phyloP scores from a whole-genome alignment of 2,797 vertebrate species.

The Mormyrops boulengeri region DNA sequence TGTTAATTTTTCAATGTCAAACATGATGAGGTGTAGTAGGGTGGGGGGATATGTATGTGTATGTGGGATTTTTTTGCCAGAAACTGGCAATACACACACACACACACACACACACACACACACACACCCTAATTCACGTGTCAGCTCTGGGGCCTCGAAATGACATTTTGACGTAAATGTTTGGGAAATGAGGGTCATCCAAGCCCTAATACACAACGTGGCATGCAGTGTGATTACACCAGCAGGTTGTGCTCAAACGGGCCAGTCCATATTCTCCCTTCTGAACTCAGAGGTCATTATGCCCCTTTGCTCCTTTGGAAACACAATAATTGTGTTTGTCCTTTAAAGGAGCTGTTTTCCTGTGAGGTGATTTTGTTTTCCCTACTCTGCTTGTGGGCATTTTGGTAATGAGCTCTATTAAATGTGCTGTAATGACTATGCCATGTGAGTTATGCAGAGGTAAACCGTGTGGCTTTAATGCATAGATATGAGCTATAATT shows the following conservation, averaged over 20 bases:
- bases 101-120: not conserved
- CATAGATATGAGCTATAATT: conserved; percentile 14
- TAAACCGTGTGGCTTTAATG: conserved; percentile 6
- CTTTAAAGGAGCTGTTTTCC: not conserved
- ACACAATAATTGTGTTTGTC: not conserved
- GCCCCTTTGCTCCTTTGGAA: not conserved
- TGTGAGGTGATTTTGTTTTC: not conserved
- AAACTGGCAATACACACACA: not conserved
- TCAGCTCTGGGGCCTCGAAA: not conserved
- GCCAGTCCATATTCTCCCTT: not conserved
- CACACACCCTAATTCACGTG: not conserved
- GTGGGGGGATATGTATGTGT: not conserved
- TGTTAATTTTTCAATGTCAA: not conserved
- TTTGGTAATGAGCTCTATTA: conserved; percentile 12
- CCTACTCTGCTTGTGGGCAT: not conserved
- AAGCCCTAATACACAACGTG: not conserved
- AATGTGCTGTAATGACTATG: not conserved
- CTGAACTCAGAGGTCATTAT: not conserved
- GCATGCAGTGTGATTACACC: not conserved
- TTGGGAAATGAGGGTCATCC: not conserved
- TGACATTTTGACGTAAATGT: not conserved
- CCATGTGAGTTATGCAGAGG: not conserved
- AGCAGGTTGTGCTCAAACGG: not conserved
- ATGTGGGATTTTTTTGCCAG: not conserved
- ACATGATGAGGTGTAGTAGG: not conserved